Base-by-base conservation (phyloP, 2,113 vertebrate genomes). In the Xyliphius kryptos region DNA sequence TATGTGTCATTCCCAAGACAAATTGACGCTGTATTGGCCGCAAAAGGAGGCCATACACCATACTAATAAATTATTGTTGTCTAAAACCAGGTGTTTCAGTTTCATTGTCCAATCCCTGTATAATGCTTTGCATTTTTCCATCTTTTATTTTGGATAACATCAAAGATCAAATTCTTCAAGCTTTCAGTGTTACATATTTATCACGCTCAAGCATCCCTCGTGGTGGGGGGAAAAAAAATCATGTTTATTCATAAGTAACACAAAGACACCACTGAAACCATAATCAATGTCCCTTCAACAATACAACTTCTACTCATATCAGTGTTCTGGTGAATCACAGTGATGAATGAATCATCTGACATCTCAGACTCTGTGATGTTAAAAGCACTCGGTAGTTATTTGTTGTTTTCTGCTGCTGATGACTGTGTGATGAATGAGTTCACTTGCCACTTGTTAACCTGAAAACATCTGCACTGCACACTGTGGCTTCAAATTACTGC, bases 261-360 rank as follows among this genome's bases (percentile, higher is more conserved):
- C 47, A 59, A 43, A 62, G n/a, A 54, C 9, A 15, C 9, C 44
- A 56, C 37, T 57, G 51, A 59, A 68, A 53, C 9, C 20, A 40
- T 40, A 67, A 53, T 54, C 60, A 57, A n/a, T 9, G 48, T 50
- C 63, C 49, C 70, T 72, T 72, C 63, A 63, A 56, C 61, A 63
- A 63, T 55, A 57, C 48, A 32, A 19, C 47, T 62, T 54, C 48
- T 1, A 6, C 48, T 67, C 67, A 67, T 67, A 64, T 63, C 64
- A 72, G 44, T 49, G 21, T 63, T 67, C 63, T 53, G 60, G 58
- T 62, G 36, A 57, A 57, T 58, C 15, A 41, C 26, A 15, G 40
- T 67, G 67, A 72, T 67, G 43, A 63, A 72, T 67, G 54, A 49
- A 59, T 43, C 32, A 43, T 54, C 2, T 44, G 48, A 66, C 40